Percentiles rank a stretch among this genome's conserved stretches.
Conservation (phyloP, 1,140 invertebrate genomes). For the Drosophila sp. region DNA sequence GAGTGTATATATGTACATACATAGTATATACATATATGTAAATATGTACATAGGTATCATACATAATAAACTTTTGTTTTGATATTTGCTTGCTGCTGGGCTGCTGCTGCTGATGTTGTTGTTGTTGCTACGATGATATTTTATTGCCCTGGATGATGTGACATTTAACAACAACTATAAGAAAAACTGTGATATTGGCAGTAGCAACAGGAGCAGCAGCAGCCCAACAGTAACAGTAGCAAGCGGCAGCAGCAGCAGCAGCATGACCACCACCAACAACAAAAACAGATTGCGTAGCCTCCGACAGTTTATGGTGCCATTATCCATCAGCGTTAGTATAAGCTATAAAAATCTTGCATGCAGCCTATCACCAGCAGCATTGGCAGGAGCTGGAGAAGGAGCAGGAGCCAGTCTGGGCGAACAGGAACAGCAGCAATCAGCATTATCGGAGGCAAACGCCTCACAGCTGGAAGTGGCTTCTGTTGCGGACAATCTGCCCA, state of each 20-base stretch:
- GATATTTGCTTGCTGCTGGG: slow-evolving; percentile 10
- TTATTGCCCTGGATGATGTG: slow-evolving; percentile 42
- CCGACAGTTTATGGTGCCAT: slow-evolving; percentile 49
- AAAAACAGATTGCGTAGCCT: slow-evolving; percentile 41
- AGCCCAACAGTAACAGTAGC: slow-evolving; percentile 5
- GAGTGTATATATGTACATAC: slow-evolving; percentile 29
- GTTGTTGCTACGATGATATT: slow-evolving; percentile 34
- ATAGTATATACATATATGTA: slow-evolving; percentile 19
- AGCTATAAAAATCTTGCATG: slow-evolving; percentile 30
- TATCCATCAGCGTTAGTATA: slow-evolving; percentile 40
- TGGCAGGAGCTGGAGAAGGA: background rate
- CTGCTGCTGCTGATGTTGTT: slow-evolving; percentile 17
- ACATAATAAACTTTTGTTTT: slow-evolving; percentile 30
- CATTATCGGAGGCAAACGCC: background rate
- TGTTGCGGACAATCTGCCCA: slow-evolving; percentile 28
- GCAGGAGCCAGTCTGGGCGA: background rate
- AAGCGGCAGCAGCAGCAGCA: slow-evolving; percentile 6
- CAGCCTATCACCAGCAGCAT: slow-evolving; percentile 21
- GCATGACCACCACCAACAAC: slow-evolving; percentile 15
- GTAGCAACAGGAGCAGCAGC: slow-evolving; percentile 1
- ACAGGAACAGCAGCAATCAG: slow-evolving; percentile 4
- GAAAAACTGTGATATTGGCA: slow-evolving; percentile 3
- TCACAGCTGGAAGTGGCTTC: slow-evolving; percentile 29
- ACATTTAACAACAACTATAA: slow-evolving; percentile 22
- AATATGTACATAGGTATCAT: background rate